Evolutionary conservation across 2,888 invertebrate genomes (phyloP).

Genomic region (Periphyllus acericola): DNA sequence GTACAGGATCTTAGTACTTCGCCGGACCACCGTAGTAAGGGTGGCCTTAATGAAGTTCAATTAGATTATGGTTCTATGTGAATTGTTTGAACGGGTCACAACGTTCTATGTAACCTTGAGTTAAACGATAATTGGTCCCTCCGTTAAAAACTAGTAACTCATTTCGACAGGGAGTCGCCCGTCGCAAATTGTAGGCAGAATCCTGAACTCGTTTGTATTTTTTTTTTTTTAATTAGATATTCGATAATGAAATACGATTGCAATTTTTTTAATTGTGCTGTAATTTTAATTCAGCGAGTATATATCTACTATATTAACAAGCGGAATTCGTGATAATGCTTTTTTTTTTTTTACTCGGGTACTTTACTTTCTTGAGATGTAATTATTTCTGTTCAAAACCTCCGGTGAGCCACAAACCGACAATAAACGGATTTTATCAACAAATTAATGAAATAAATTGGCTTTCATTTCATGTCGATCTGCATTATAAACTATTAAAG

Average conservation of each 20-base stretch:
- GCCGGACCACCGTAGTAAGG: background rate
- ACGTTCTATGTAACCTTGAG: background rate
- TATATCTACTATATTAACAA: too few species aligned
- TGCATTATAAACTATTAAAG: too few species aligned
- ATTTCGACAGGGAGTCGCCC: background rate
- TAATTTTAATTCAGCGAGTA: too few species aligned
- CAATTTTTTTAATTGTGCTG: too few species aligned
- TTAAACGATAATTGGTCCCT: constrained; percentile 17
- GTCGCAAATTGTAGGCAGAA: background rate
- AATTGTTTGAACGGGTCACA: background rate
- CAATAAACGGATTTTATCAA: too few species aligned
- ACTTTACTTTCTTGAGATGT: too few species aligned
- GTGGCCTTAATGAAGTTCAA: constrained; percentile 30
- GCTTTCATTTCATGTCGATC: too few species aligned
- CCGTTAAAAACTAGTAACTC: background rate
- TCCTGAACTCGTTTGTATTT: background rate
- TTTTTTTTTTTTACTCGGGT: too few species aligned
- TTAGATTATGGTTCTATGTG: constrained; percentile 11
- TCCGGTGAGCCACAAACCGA: too few species aligned
- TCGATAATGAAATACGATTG: background rate
- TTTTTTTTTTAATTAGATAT: background rate
- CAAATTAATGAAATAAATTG: too few species aligned
- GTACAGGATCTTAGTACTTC: background rate
- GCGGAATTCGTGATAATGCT: too few species aligned
- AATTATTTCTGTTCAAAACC: too few species aligned